These are phyloP conservation scores for Heteromurus nitidus DNA, from an alignment of 2,888 invertebrate genomes.

Conservation along the genomic window DNA sequence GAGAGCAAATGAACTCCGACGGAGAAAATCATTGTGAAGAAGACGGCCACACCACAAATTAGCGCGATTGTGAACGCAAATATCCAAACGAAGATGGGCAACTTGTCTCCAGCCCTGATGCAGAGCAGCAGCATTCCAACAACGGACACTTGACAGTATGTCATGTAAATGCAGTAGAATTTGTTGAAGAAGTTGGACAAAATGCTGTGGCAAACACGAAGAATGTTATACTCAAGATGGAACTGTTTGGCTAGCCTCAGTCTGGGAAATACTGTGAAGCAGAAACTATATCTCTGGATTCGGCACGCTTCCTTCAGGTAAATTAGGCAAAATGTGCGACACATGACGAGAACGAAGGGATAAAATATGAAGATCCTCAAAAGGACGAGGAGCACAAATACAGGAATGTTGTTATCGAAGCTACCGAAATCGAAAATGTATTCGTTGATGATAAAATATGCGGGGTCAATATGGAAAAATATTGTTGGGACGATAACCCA, in stretches of 20 bases:
- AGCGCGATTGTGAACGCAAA: conserved; percentile 49
- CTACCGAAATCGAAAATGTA: neutral
- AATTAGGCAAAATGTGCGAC: conserved; percentile 40
- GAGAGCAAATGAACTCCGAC: conserved; percentile 46
- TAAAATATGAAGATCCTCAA: conserved; percentile 21
- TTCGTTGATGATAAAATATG: conserved; percentile 32
- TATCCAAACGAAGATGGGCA: conserved; percentile 36
- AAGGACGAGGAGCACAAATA: conserved; percentile 1
- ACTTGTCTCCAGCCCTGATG: conserved; percentile 25
- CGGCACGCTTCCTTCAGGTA: conserved; percentile 38
- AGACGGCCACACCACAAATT: conserved; percentile 20
- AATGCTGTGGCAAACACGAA: conserved; percentile 36
- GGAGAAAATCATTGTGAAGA: conserved; percentile 41
- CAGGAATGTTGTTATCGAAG: neutral
- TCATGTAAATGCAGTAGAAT: conserved; percentile 43
- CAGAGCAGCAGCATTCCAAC: conserved; percentile 47
- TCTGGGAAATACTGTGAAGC: conserved; percentile 13
- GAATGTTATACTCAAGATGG: conserved; percentile 2
- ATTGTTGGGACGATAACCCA: conserved; percentile 22
- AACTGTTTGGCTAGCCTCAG: neutral
- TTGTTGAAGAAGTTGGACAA: conserved; percentile 32
- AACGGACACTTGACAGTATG: conserved; percentile 50
- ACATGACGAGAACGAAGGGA: conserved; percentile 41
- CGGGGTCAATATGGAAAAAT: conserved; percentile 35
- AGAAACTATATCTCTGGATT: conserved; percentile 39